Percentiles rank a stretch among this genome's conserved stretches.
These are phyloP conservation scores for Gonioctena quinquepunctata DNA, from an alignment of 1,140 invertebrate species.

Conservation along the genomic window DNA sequence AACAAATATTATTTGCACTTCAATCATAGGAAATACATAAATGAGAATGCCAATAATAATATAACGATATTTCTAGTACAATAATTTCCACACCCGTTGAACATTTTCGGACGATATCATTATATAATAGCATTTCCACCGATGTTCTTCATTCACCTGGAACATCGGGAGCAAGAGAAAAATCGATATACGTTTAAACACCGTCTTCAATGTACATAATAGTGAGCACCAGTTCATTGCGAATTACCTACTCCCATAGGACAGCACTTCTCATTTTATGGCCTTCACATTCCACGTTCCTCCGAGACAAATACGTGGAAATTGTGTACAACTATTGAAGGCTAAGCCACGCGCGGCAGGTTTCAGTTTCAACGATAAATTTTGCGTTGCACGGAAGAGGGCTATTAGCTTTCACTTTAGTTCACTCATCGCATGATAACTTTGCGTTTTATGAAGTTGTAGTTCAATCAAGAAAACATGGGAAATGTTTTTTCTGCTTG, in stretches of 20 bases:
- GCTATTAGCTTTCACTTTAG: background rate
- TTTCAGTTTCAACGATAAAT: background rate
- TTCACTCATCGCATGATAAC: background rate
- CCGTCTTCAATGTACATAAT: background rate
- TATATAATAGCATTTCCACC: no score
- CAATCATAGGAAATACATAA: no score
- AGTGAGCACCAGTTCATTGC: background rate
- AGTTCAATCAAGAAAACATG: background rate
- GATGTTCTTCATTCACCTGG: no score
- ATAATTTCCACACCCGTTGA: no score
- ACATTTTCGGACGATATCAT: no score
- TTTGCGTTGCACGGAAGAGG: background rate
- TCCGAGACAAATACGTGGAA: background rate
- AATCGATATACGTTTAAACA: background rate
- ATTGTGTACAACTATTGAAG: background rate
- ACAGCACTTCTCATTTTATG: background rate
- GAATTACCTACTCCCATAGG: background rate
- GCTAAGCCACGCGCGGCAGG: background rate
- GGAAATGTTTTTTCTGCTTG: background rate
- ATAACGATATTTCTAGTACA: no score
- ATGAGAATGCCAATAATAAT: no score
- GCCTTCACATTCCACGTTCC: background rate
- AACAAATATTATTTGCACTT: no score
- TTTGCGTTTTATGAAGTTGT: background rate
- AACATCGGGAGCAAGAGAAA: no score